Evolutionary conservation across 2,888 invertebrate genomes (phyloP).

Genomic region (Monoplex corrugatus): DNA sequence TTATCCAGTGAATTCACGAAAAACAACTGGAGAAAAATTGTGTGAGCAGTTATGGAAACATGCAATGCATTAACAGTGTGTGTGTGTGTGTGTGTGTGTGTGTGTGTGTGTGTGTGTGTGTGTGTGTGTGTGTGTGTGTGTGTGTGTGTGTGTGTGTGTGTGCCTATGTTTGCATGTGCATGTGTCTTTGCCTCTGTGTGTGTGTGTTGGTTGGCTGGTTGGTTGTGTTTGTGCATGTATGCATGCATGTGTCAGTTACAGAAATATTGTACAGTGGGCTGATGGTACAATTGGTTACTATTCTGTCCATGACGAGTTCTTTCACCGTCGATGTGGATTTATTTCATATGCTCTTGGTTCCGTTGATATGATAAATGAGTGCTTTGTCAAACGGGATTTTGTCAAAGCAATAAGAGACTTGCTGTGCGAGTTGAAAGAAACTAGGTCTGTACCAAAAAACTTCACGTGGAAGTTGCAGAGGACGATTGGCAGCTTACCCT

Average conservation of each 20-base stretch:
- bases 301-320: not conserved
- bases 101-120: not conserved
- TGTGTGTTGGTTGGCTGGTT: not conserved
- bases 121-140: not conserved
- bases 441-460: not conserved
- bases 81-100: not conserved
- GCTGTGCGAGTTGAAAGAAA: not conserved
- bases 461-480: too few species aligned
- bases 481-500: not conserved
- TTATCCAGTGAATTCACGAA: too few species aligned
- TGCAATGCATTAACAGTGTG: too few species aligned
- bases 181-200: not conserved
- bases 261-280: not conserved
- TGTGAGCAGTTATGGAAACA: too few species aligned
- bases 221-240: not conserved
- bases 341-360: not conserved
- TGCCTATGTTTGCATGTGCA: not conserved
- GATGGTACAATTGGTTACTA: not conserved
- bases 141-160: not conserved
- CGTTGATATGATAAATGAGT: not conserved
- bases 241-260: conserved; percentile 17
- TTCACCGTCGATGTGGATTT: not conserved
- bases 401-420: not conserved
- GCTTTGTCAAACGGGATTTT: not conserved
- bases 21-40: too few species aligned